phyloP scores from a whole-genome alignment of 2,888 invertebrate genomes.

The Helobdella robusta region DNA sequence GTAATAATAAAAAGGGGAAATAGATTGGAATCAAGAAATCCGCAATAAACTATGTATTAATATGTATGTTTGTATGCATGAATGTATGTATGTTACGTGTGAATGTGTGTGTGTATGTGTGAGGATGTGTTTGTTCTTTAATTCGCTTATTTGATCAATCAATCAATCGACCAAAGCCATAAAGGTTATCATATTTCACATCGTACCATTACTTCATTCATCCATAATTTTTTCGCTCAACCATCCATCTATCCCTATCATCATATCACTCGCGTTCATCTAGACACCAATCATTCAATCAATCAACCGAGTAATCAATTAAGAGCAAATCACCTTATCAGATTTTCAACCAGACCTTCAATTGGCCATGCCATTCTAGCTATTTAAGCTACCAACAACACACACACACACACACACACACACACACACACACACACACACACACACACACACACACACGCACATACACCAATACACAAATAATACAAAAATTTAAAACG shows the following conservation, averaged over 20 bases:
- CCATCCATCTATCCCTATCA: no score
- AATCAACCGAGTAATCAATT: no score
- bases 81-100: neutral
- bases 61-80: slow-evolving; percentile 1
- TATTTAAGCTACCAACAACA: neutral
- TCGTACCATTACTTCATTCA: no score
- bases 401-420: neutral
- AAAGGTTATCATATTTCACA: no score
- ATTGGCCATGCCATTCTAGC: no score
- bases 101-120: neutral
- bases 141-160: neutral
- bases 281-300: no score
- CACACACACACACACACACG: neutral
- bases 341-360: no score
- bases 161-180: slow-evolving; percentile 3
- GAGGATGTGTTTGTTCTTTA: neutral
- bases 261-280: no score
- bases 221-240: no score
- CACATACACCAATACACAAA: neutral
- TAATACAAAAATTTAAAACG: neutral
- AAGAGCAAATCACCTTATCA: no score
- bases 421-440: neutral
- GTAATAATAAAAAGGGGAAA: neutral
- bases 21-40: neutral
- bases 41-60: neutral